Conservation (phyloP, 35 echinoderm and acorn worm genomes). For the Heliocidaris erythrogramma region DNA sequence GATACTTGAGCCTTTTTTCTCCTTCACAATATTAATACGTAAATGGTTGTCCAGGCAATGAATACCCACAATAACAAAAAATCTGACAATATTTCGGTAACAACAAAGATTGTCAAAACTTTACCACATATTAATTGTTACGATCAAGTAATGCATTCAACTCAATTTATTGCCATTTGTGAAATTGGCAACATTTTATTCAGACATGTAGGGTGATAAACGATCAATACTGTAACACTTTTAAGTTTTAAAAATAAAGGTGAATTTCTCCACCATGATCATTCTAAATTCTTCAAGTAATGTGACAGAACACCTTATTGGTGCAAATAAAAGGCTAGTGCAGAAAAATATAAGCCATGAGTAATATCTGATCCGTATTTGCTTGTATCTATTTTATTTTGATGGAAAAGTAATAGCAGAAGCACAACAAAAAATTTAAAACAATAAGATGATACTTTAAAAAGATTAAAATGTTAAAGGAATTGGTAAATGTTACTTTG, state of each 20-base stretch:
- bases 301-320: neutral
- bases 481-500: neutral
- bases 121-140: neutral
- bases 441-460: neutral
- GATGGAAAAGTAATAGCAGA: neutral
- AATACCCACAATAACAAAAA: neutral
- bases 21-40: neutral
- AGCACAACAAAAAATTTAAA: neutral
- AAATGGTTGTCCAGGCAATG: neutral
- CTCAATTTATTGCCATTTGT: neutral
- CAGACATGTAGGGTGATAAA: neutral
- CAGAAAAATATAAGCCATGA: neutral
- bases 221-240: neutral
- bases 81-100: neutral
- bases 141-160: neutral
- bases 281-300: neutral
- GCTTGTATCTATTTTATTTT: neutral
- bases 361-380: neutral
- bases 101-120: neutral
- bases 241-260: neutral
- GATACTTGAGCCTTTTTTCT: neutral
- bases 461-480: neutral
- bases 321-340: neutral
- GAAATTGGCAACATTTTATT: neutral
- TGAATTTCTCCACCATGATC: neutral